Base-by-base conservation (phyloP, 1,140 invertebrate genomes). In the Saccostrea cuccullata region DNA sequence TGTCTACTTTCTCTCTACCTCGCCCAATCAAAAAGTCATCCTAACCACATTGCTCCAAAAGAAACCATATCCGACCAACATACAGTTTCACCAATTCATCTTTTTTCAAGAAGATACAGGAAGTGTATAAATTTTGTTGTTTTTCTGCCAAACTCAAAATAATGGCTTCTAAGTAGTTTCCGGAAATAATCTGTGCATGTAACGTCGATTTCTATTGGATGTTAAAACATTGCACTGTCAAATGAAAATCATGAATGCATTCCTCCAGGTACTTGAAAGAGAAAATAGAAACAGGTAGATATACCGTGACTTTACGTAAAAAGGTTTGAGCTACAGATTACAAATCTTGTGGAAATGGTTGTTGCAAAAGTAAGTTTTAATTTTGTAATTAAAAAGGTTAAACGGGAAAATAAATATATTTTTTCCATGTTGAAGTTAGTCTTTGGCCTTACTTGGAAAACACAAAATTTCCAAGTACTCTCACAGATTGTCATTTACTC, bases 71-170 rank as follows among this genome's bases (percentile, higher is more conserved):
- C 82, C 11, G 8, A 55, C 17, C 70, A 36, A 77, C 26, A 30
- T 4, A 82, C 55, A 23, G 23, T 55, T 55, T 84, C 82, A 55
- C 55, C 2, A 55, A 17, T 30, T 56, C 82, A 84, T 55, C 40
- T 84, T 55, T 84, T 15, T 47, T 83, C 15, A 83, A 55, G 40
- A 84, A 26, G 82, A 84, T n/a, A 84, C 82, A 84, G 82, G 82
- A 84, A 84, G 82, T 26, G 40, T 55, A 23, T 23, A 84, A 84
- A 47, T 23, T n/a, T 36, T 84, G n/a, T 83, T 83, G 82, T 84
- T 84, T 84, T 84, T 84, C 82, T 84, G 17, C 55, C 82, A 55
- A 56, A 84, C 40, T 55, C 23, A 56, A 56, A 64, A 64, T 84
- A 84, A 84, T 84, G 82, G 82, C 40, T 56, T 84, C 82, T 56